Conservation (phyloP, 2,797 vertebrate genomes). For the Macropus fuliginosus region DNA sequence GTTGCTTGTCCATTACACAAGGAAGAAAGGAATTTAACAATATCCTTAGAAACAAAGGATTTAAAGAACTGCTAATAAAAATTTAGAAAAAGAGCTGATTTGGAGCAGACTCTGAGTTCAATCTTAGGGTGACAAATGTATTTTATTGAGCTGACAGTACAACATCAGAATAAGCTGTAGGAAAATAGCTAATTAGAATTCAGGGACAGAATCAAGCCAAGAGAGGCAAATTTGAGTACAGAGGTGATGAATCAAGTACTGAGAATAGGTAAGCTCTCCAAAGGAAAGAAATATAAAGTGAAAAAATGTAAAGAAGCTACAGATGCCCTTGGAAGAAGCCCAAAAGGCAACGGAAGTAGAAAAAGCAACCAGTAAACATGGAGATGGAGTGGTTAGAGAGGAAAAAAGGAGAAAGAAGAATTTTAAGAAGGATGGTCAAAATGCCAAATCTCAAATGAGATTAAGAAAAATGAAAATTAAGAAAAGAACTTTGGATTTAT, state of each 20-base stretch:
- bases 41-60: background rate
- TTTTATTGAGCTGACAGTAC: background rate
- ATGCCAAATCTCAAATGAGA: background rate
- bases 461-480: background rate
- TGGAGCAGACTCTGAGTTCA: background rate
- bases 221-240: background rate
- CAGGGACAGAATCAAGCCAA: background rate
- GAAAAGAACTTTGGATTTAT: background rate
- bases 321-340: background rate
- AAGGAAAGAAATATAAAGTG: background rate
- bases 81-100: background rate
- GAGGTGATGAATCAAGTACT: background rate
- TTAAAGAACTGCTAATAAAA: background rate
- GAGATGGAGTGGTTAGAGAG: background rate
- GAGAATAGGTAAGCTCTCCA: background rate
- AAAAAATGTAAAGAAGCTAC: background rate
- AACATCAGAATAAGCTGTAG: background rate
- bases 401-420: background rate
- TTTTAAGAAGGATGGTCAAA: background rate
- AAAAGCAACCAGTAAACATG: background rate
- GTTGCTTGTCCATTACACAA: background rate
- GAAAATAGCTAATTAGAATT: background rate
- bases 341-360: background rate
- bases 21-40: background rate
- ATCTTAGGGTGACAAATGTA: too few relatives aligned